Base-by-base conservation (phyloP, 1,140 invertebrate genomes). In the Cepaea nemoralis region DNA sequence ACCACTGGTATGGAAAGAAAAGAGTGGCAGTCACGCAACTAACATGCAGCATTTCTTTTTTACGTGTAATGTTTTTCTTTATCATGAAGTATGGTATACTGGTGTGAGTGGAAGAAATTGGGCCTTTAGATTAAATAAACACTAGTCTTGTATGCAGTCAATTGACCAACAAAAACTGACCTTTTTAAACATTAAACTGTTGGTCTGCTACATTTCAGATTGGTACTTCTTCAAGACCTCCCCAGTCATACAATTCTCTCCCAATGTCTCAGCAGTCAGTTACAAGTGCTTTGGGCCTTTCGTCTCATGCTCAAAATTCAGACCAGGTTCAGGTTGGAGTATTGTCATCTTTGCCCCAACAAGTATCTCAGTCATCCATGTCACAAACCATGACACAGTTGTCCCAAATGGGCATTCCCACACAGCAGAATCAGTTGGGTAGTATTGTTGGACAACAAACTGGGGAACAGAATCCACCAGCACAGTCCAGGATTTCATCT, bases 141-240 rank as follows among this genome's bases (percentile, higher is more conserved):
- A n/a, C n/a, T n/a, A n/a, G n/a, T n/a, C n/a, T n/a, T n/a, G n/a
- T n/a, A n/a, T n/a, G n/a, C n/a, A n/a, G n/a, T n/a, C n/a, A n/a
- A n/a, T n/a, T n/a, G n/a, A n/a, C n/a, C n/a, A n/a, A n/a, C n/a
- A n/a, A n/a, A n/a, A n/a, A n/a, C n/a, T n/a, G n/a, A n/a, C n/a
- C n/a, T n/a, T n/a, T n/a, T n/a, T n/a, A n/a, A n/a, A n/a, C n/a
- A n/a, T n/a, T n/a, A n/a, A n/a, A n/a, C n/a, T n/a, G n/a, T n/a
- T n/a, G n/a, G n/a, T n/a, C 24, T 45, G 50, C 55, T 81, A 59
- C 69, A 45, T 75, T 76, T 10, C 79, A 87, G 86, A 87, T 87
- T 85, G 86, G 86, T 24, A 84, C 83, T 33, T 83, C 83, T 40
- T 82, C 85, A 19, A 42, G 63, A 63, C n/a, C 63, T 8, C 82